Evolutionary conservation across 2,113 vertebrate genomes (phyloP).

Genomic region (Eurypyga helias): DNA sequence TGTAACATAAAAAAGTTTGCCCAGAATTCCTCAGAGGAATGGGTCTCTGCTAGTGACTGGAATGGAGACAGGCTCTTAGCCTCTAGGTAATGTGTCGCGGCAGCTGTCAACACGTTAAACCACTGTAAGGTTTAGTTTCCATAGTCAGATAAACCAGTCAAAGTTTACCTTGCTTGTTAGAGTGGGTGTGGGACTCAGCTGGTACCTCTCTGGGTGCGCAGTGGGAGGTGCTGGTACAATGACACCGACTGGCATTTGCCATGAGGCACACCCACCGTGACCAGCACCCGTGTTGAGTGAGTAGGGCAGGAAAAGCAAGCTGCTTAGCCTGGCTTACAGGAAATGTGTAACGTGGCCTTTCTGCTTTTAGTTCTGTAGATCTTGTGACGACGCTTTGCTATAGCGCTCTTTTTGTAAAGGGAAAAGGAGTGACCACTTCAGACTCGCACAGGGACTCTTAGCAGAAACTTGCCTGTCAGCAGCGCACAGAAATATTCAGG

Average conservation of each 20-base stretch:
- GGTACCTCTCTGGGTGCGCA: background rate
- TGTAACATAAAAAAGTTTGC: background rate
- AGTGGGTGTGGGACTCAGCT: background rate
- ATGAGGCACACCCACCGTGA: background rate
- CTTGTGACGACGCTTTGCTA: background rate
- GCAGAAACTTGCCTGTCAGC: slow-evolving; percentile 30
- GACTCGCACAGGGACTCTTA: slow-evolving; percentile 22
- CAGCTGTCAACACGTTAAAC: background rate
- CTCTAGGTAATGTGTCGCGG: background rate
- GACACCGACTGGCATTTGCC: background rate
- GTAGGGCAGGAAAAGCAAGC: background rate
- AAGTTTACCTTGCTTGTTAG: background rate
- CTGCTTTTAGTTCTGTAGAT: background rate
- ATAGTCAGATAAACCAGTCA: background rate
- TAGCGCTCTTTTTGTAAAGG: background rate
- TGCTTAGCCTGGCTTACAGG: background rate
- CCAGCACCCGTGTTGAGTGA: background rate
- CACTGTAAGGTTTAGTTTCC: background rate
- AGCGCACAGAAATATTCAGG: slow-evolving; percentile 45
- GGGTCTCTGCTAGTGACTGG: background rate
- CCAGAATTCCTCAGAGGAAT: background rate
- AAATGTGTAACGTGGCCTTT: background rate
- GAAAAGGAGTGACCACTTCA: slow-evolving; percentile 1
- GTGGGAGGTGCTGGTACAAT: background rate
- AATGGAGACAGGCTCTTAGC: background rate